phyloP scores from a whole-genome alignment of 2,113 vertebrate species.

The Falco punctatus region DNA sequence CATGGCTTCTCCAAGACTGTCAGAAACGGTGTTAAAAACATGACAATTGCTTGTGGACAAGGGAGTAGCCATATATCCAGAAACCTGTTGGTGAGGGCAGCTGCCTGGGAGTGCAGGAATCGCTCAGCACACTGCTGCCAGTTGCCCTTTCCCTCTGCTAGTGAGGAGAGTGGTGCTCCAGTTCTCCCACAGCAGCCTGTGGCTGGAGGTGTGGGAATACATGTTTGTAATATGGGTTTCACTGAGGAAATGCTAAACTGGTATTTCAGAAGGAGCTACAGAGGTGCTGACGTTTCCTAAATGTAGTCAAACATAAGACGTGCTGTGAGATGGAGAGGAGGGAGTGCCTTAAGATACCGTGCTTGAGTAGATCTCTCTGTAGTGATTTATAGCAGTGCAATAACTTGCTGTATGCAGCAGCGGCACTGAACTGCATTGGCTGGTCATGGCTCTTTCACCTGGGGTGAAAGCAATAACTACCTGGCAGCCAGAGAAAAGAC shows the following conservation, averaged over 20 bases:
- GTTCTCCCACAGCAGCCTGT: background rate
- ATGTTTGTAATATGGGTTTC: fast-evolving
- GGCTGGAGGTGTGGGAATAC: background rate
- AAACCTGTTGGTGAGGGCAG: background rate
- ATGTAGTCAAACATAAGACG: background rate
- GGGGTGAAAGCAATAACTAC: background rate
- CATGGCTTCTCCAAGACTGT: background rate
- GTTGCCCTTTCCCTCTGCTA: background rate
- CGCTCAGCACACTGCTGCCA: background rate
- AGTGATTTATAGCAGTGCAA: background rate
- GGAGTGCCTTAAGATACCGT: background rate
- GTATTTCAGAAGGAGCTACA: background rate
- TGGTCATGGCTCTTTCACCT: background rate
- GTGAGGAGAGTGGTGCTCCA: fast-evolving
- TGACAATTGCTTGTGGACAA: background rate
- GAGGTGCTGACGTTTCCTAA: background rate
- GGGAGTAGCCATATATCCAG: background rate
- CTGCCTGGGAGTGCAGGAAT: background rate
- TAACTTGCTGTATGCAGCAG: background rate
- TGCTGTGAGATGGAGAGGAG: background rate
- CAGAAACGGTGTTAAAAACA: background rate
- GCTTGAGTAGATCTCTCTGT: background rate
- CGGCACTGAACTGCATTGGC: background rate
- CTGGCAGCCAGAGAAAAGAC: background rate
- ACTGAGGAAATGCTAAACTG: background rate